Conservation (phyloP, 2,888 invertebrate genomes). For the Strigamia transsilvanica region DNA sequence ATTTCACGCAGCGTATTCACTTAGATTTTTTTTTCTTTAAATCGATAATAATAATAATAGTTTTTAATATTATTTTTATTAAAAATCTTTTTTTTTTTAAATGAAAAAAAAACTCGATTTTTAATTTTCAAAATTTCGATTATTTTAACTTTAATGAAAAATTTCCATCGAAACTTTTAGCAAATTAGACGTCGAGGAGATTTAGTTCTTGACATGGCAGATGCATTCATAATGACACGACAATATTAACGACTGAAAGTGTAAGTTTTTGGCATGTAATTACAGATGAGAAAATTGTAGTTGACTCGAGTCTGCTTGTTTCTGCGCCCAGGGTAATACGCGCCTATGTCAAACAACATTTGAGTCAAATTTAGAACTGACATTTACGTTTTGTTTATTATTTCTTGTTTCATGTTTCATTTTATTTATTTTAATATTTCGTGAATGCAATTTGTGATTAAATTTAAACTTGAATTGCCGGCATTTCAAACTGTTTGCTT, state of each 20-base stretch:
- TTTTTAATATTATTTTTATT: background rate
- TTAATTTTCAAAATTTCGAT: too few species aligned
- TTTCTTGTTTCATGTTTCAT: too few species aligned
- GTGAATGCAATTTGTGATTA: too few species aligned
- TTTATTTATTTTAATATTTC: too few species aligned
- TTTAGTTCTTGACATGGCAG: conserved; percentile 1
- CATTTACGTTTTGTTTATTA: background rate
- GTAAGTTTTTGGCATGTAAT: background rate
- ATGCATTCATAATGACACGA: background rate
- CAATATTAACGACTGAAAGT: background rate
- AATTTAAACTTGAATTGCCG: too few species aligned
- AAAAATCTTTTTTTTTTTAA: background rate
- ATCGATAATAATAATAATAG: background rate
- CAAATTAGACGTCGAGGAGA: background rate
- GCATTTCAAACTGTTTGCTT: too few species aligned
- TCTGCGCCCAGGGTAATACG: background rate
- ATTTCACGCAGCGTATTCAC: background rate
- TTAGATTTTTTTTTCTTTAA: background rate
- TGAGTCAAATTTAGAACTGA: background rate
- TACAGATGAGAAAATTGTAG: background rate
- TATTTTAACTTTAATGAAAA: too few species aligned
- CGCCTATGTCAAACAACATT: background rate
- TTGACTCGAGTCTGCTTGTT: background rate
- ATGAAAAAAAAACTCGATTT: too few species aligned
- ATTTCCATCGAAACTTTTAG: too few species aligned